Base-by-base conservation (phyloP, 2,797 vertebrate species). In the Sebastes alutus region DNA sequence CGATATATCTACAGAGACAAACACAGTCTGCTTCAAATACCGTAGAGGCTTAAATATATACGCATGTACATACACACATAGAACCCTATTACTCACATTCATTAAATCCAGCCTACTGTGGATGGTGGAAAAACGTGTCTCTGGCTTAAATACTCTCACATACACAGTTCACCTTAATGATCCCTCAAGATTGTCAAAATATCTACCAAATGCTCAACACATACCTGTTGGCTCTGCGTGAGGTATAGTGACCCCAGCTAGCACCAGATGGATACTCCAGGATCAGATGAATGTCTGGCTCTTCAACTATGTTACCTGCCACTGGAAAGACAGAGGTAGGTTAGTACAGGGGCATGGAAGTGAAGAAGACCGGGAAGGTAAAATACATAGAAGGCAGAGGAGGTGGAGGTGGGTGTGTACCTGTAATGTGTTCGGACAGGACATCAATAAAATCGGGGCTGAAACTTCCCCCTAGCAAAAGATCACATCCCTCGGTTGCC, bases 201-300 rank as follows among this genome's bases (percentile, higher is more conserved):
- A 33, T 32, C 12, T 4, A 16, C 7, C 12, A 35, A 56, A 61
- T 27, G 4, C 7, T 52, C 2, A 30, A 80, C 55, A 84, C 33
- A 27, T 55, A 97, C 97, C 97, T 96, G 92, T 97, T 97, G 60
- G 96, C 96, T 88, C 97, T 94, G 33, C 93, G 92, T 20, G 97
- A 96, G 2, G 94, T 95, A 54, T 96, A 96, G 3, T 72, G 88
- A 0, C 96, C 96, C 97, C 96, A 97, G 64, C 75, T 92, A 11
- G 95, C 93, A 18, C 96, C 96, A 61, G 95, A 89, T n/a, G 96
- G 95, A 90, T 97, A 97, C 90, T 97, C 96, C 75, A 97, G 80
- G 88, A 97, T 96, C 76, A 97, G 90, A 77, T 97, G 96, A 73
- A 97, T 97, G 80, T 97, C 96, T 68, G 96, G 96, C 83, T 97